phyloP scores from a whole-genome alignment of 1,140 invertebrate genomes.

The Drosophila mayri region DNA sequence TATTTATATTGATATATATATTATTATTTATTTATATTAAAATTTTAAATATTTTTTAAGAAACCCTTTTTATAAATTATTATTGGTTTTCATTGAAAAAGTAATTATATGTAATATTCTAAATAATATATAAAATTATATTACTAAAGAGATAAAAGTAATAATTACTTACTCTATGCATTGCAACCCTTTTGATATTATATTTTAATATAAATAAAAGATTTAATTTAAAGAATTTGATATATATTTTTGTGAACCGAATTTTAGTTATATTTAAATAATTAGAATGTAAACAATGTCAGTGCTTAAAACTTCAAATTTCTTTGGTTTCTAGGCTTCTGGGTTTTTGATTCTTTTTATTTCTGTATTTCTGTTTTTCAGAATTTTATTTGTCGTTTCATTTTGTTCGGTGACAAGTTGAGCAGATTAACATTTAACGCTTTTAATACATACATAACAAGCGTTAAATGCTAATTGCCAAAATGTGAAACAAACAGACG shows the following conservation, averaged over 20 bases:
- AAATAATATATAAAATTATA: neutral
- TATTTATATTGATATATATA: too few species aligned
- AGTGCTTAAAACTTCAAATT: slow-evolving; percentile 4
- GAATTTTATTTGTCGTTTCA: slow-evolving; percentile 10
- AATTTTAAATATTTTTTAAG: too few species aligned
- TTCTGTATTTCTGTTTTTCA: slow-evolving; percentile 1
- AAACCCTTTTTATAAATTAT: neutral
- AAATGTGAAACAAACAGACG: slow-evolving; percentile 45
- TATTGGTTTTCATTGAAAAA: neutral
- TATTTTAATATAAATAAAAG: too few species aligned
- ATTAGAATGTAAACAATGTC: neutral
- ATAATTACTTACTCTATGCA: neutral
- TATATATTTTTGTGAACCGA: neutral
- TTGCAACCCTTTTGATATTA: too few species aligned
- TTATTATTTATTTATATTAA: too few species aligned
- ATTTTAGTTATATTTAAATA: neutral
- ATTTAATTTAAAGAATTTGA: neutral
- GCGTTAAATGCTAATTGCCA: slow-evolving; percentile 55
- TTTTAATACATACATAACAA: slow-evolving; percentile 39
- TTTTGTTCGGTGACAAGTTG: slow-evolving; percentile 46
- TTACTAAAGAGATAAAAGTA: neutral
- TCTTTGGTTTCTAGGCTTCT: slow-evolving; percentile 5
- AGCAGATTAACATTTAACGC: slow-evolving; percentile 59
- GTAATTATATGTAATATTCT: neutral
- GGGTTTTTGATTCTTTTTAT: slow-evolving; percentile 10